Evolutionary conservation across 2,797 vertebrate species (phyloP).

Genomic region (Esox masquinongy): DNA sequence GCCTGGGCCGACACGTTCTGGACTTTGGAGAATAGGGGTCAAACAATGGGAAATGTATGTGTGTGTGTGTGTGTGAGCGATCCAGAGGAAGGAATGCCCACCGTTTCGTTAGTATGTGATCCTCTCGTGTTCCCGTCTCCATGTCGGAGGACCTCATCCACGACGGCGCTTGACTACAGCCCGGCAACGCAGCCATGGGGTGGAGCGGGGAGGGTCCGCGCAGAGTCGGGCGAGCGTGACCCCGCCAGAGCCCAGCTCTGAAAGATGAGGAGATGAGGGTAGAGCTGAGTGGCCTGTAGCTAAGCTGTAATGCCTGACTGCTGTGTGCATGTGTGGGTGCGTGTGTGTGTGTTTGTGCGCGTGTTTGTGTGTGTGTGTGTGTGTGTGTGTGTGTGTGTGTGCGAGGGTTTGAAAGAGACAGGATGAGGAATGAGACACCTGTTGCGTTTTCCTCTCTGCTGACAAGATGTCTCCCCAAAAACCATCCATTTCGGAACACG

Average conservation of each 20-base stretch:
- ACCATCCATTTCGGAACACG: not conserved
- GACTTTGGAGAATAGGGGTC: constrained; percentile 27
- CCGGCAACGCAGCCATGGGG: constrained; percentile 47
- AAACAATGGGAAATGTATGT: constrained; percentile 29
- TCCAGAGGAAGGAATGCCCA: constrained; percentile 33
- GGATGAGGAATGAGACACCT: not conserved
- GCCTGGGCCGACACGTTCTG: constrained; percentile 47
- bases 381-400: not conserved
- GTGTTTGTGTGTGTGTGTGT: not conserved
- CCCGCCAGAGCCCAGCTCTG: constrained; percentile 38
- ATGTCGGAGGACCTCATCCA: constrained; percentile 64
- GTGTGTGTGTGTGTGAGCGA: constrained; percentile 3
- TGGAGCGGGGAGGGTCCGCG: not conserved
- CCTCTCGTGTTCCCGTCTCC: constrained; percentile 53
- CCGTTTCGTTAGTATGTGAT: constrained; percentile 19
- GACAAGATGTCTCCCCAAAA: not conserved
- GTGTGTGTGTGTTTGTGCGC: constrained; percentile 4
- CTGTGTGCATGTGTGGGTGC: constrained; percentile 4
- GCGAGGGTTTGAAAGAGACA: not conserved
- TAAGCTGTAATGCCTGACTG: constrained; percentile 15
- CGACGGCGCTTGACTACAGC: constrained; percentile 64
- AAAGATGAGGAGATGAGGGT: constrained; percentile 34
- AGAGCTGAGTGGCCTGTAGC: constrained; percentile 15
- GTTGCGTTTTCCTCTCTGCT: not conserved
- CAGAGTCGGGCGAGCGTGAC: constrained; percentile 43